Evolutionary conservation across 2,888 invertebrate genomes (phyloP).

Genomic region (Ferdinandea cuprea): DNA sequence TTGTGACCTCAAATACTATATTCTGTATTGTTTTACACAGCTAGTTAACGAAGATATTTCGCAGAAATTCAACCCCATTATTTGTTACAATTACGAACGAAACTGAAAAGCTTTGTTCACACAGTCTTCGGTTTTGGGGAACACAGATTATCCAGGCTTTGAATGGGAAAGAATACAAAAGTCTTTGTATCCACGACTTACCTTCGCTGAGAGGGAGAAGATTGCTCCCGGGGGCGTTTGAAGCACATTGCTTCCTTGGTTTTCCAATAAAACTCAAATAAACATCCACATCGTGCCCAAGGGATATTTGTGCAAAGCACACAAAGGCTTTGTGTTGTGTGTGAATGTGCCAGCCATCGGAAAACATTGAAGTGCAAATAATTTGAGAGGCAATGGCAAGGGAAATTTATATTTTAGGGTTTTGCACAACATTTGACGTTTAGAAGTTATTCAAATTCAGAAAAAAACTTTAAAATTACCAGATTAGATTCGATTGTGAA

Average conservation of each 20-base stretch:
- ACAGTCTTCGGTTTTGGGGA: background rate
- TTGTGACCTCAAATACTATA: no score
- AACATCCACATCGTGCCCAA: background rate
- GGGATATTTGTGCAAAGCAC: conserved; percentile 14
- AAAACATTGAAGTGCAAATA: background rate
- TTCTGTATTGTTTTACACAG: no score
- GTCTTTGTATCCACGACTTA: background rate
- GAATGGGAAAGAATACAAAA: background rate
- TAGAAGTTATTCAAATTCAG: no score
- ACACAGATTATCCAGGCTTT: background rate
- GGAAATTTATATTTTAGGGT: no score
- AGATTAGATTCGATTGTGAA: no score
- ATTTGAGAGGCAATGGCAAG: background rate
- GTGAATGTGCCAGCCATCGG: background rate
- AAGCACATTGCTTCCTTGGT: conserved; percentile 9
- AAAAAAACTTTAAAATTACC: no score
- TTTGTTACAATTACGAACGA: conserved; percentile 11
- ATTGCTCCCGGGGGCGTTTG: conserved; percentile 7
- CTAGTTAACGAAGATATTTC: no score
- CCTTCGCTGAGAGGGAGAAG: conserved; percentile 1
- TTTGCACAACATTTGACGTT: no score
- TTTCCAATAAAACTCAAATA: conserved; percentile 31
- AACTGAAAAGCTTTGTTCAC: background rate
- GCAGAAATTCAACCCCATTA: conserved; percentile 16
- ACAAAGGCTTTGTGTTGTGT: background rate